Conservation (phyloP, 2,888 invertebrate species). For the Hecatera dysodea region DNA sequence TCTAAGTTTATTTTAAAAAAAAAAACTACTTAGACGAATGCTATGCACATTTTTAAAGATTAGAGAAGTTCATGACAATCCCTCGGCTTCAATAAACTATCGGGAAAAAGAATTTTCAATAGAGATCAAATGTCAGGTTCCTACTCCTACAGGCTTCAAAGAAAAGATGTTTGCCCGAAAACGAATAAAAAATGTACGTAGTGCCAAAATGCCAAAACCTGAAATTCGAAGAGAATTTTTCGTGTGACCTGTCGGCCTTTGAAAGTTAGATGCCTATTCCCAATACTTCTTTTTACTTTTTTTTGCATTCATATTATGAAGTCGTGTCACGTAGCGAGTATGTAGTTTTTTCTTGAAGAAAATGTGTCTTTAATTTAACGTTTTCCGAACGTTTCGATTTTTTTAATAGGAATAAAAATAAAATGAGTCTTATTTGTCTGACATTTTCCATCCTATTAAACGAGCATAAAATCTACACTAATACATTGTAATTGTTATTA, state of each 20-base stretch:
- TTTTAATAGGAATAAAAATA: not conserved
- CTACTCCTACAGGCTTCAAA: conserved; percentile 4
- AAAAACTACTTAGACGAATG: not conserved
- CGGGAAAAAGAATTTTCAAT: not conserved
- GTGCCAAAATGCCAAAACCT: not conserved
- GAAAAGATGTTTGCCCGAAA: conserved; percentile 20
- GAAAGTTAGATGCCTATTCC: conserved; percentile 36
- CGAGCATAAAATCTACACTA: not conserved
- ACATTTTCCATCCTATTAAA: not conserved
- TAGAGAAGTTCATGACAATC: not conserved
- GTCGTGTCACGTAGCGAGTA: conserved; percentile 30
- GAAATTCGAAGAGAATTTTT: conserved; percentile 20
- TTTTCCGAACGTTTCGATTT: not conserved
- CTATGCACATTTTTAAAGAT: not conserved
- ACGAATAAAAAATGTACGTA: conserved; percentile 25
- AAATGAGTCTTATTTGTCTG: not conserved
- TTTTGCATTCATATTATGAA: conserved; percentile 26
- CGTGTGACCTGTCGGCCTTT: conserved; percentile 37
- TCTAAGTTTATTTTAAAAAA: not conserved
- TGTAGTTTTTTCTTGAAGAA: conserved; percentile 26
- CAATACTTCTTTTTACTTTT: conserved; percentile 29
- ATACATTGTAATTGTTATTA: no score
- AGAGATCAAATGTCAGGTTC: not conserved
- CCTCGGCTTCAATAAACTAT: not conserved
- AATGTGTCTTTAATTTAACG: conserved; percentile 18